phyloP scores from a whole-genome alignment of 2,888 invertebrate species.

The Sphaerophoria rueppellii region DNA sequence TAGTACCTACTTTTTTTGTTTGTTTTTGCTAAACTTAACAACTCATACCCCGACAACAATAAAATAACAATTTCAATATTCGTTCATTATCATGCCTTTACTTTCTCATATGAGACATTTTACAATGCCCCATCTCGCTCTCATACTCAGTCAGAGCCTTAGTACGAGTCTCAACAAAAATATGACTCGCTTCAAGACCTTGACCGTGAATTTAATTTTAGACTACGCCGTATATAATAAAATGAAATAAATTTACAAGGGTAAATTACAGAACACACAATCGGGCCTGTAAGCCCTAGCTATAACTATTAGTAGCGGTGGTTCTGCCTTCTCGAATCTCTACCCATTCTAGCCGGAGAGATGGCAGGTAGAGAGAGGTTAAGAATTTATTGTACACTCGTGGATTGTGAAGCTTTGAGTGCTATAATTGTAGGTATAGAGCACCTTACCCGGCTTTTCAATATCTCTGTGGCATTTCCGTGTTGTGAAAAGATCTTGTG shows the following conservation, averaged over 20 bases:
- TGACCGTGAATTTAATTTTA: constrained; percentile 82
- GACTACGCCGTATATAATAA: constrained; percentile 73
- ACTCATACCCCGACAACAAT: constrained; percentile 1
- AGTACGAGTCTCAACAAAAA: constrained; percentile 34
- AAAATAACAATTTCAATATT: neutral
- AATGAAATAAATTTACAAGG: constrained; percentile 69
- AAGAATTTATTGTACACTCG: neutral
- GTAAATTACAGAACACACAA: constrained; percentile 59
- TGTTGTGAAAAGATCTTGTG: constrained; percentile 48
- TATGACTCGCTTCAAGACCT: constrained; percentile 77
- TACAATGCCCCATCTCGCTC: constrained; percentile 31
- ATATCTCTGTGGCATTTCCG: constrained; percentile 56
- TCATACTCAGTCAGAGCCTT: constrained; percentile 11
- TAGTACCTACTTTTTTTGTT: too few relatives aligned
- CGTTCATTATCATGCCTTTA: neutral
- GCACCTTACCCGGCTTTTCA: constrained; percentile 46
- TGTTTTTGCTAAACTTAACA: neutral
- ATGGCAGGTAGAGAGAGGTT: neutral
- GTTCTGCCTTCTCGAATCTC: too few relatives aligned
- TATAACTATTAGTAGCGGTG: neutral
- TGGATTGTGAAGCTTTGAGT: constrained; percentile 16
- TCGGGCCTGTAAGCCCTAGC: neutral
- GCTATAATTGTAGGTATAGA: neutral
- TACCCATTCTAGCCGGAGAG: neutral
- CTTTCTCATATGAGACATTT: constrained; percentile 20